Evolutionary conservation across 1,140 invertebrate genomes (phyloP), one percentile per base, ranked within the genome.

Genomic region (Drosophila ananassae): DNA sequence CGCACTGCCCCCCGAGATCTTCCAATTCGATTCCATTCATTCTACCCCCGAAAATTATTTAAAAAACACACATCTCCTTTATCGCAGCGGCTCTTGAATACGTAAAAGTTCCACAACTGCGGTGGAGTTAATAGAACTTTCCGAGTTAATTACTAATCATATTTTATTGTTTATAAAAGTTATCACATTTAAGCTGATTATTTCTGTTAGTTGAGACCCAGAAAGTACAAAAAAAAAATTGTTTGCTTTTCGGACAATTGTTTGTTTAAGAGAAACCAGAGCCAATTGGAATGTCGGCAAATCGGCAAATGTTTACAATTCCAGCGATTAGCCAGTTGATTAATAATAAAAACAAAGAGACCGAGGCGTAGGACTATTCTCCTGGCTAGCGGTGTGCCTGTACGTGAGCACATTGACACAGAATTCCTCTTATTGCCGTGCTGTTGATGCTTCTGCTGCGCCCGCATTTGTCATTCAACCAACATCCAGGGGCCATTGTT

Each of bases 391-490:
- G 17, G 17, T 47, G 44, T 22, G 21, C 2, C 24, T 47, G 53
- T 57, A 69, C 67, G 44, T 69, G 67, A 57, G 56, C 54, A 76
- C 73, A 76, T 68, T 76, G 62, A 77, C 62, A 77, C 81, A 85
- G 34, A 63, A 72, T 74, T 63, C 77, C 63, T 57, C 77, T 67
- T 57, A 73, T 79, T 79, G 73, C 50, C 41, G 30, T 30, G 63
- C 53, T 55, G 58, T 51, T 50, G 60, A 30, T 44, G 48, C 46
- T 76, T 22, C 47, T 48, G 60, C 67, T 61, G 73, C 74, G 75
- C 73, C 73, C 74, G 74, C 73, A 77, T 77, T 77, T 61, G 72
- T 74, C 64, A 69, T 84, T 22, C 44, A 22, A 22, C 44, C 44
- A 47, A 47, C 44, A 47, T 21, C 44, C 44, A 47, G 44, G 44